Percentiles rank a stretch among this genome's conserved stretches.
phyloP scores from a whole-genome alignment of 2,113 vertebrate genomes.

The Andinoacara biseriatus region DNA sequence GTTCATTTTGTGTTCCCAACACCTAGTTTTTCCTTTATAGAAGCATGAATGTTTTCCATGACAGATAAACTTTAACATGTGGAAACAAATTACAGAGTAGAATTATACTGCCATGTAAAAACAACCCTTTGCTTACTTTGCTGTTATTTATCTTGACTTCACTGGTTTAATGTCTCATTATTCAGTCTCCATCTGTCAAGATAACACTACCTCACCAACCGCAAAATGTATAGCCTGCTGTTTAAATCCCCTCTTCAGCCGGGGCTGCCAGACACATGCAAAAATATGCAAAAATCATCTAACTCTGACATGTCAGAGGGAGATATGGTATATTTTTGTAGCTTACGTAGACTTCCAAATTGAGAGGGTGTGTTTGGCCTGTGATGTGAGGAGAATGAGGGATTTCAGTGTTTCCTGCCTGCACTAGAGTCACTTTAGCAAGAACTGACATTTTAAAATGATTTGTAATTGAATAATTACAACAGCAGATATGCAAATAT shows the following conservation, averaged over 20 bases:
- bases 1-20: slow-evolving; percentile 1
- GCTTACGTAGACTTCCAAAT: background rate
- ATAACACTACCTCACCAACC: background rate
- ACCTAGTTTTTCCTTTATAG: background rate
- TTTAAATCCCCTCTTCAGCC: background rate
- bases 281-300: background rate
- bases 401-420: background rate
- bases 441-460: background rate
- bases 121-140: fast-evolving
- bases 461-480: background rate
- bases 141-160: slow-evolving; percentile 1
- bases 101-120: background rate
- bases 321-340: background rate
- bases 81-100: background rate
- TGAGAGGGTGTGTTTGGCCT: background rate
- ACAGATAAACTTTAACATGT: background rate
- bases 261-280: background rate
- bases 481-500: background rate
- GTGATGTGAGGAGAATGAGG: background rate
- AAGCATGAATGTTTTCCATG: background rate
- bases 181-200: background rate
- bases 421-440: background rate
- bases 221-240: background rate
- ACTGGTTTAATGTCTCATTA: background rate
- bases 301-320: background rate